Base-by-base conservation (phyloP, 2,888 invertebrate genomes). In the Allygus modestus region DNA sequence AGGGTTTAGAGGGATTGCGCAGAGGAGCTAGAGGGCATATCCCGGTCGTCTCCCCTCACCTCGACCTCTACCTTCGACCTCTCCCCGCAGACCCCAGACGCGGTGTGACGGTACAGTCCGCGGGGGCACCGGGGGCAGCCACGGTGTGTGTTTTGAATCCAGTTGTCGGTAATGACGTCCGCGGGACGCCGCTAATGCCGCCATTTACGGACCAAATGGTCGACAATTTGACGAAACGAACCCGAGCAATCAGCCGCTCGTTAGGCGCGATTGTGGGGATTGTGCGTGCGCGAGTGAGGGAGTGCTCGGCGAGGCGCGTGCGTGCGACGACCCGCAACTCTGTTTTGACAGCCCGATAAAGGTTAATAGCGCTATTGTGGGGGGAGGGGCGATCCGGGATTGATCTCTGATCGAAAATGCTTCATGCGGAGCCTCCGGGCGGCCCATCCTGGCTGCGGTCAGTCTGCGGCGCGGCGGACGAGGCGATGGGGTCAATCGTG, bases 221-320 rank as follows among this genome's bases (percentile, higher is more conserved):
- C 77, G 43, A 77, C 77, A 77, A 77, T 77, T 77, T 77, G 77
- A 77, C 77, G 77, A 77, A 77, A 77, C 77, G 77, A 77, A 77
- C 20, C 77, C 77, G 77, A 77, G 77, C 77, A 77, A 77, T 77
- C 77, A 51, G 77, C 46, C 51, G 77, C 77, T 77, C 77, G 77
- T 77, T 77, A 77, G 77, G 51, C 51, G 37, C 28, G 77, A 41
- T 51, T 37, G 37, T 37, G 37, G 65, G 23, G 12, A 7, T 5
- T 1, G 33, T 71, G 71, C 71, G 71, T 33, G 71, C n/a, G 33
- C 71, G 17, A 1, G 71, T 17, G 58, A 0, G 15, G 58, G n/a
- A n/a, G n/a, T n/a, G n/a, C n/a, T n/a, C n/a, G n/a, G n/a, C n/a
- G n/a, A n/a, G n/a, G n/a, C 58, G 58, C 58, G 58, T 58, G 43